Percentiles rank a stretch among this genome's conserved stretches.
phyloP scores from a whole-genome alignment of 2,888 invertebrate genomes.

The Sclerodermus sp. region DNA sequence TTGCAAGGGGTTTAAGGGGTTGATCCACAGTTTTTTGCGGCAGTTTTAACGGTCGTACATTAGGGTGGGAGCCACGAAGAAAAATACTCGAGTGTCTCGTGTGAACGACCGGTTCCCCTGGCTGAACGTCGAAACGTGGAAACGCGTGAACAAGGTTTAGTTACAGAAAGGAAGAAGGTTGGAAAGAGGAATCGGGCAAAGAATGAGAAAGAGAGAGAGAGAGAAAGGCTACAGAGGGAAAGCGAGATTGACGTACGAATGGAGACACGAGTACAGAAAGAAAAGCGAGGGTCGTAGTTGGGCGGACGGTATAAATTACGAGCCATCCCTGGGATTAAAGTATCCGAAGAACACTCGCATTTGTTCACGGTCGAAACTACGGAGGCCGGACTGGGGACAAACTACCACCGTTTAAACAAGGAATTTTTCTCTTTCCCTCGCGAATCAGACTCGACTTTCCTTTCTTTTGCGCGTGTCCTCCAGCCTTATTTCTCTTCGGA shows the following conservation, averaged over 20 bases:
- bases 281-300: constrained; percentile 19
- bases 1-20: no score
- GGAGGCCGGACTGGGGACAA: constrained; percentile 32
- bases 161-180: neutral
- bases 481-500: no score
- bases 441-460: neutral
- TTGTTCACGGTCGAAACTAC: constrained; percentile 44
- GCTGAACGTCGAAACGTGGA: neutral
- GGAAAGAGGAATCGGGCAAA: neutral
- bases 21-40: neutral
- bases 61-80: neutral
- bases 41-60: neutral
- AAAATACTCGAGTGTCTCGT: neutral
- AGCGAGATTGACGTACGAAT: constrained; percentile 1
- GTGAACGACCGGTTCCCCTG: no score
- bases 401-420: constrained; percentile 39
- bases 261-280: constrained; percentile 4
- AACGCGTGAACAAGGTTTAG: neutral
- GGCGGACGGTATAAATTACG: constrained; percentile 39
- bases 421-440: constrained; percentile 19
- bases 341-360: constrained; percentile 45
- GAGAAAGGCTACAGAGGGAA: no score
- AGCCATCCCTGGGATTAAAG: constrained; percentile 46
- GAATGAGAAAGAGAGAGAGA: neutral
- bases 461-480: neutral